A percentile compares a stretch with the other conserved stretches of the same genome.
Evolutionary conservation across 2,797 vertebrate species (phyloP).

Genomic region (Melanotaenia boesemani): DNA sequence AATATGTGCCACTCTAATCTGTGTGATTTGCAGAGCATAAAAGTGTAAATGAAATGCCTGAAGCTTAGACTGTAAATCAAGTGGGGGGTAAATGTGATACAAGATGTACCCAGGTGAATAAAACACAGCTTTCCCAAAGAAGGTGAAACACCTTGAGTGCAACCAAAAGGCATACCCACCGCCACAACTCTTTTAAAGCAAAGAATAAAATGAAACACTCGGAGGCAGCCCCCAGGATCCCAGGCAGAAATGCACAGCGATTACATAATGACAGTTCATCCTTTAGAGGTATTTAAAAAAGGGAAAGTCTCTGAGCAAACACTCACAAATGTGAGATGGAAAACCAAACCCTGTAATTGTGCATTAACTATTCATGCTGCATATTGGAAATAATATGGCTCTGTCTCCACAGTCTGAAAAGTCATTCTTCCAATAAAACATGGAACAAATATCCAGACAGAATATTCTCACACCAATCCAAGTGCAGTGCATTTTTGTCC

Average conservation of each 20-base stretch:
- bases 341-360: slow-evolving; percentile 55
- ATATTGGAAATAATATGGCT: slow-evolving; percentile 59
- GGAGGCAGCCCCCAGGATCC: slow-evolving; percentile 59
- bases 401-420: slow-evolving; percentile 45
- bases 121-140: slow-evolving; percentile 33
- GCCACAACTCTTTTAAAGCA: slow-evolving; percentile 28
- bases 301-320: slow-evolving; percentile 64
- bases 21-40: slow-evolving; percentile 9
- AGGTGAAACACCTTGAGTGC: slow-evolving; percentile 38
- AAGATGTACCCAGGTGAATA: slow-evolving; percentile 46
- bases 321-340: slow-evolving; percentile 50
- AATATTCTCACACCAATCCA: slow-evolving; percentile 22
- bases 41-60: slow-evolving; percentile 33
- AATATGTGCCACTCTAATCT: slow-evolving; percentile 12
- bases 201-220: slow-evolving; percentile 54
- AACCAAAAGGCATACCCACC: slow-evolving; percentile 47
- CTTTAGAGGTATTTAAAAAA: slow-evolving; percentile 68
- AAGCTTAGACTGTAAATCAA: slow-evolving; percentile 43
- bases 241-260: slow-evolving; percentile 41
- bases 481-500: neutral
- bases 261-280: slow-evolving; percentile 70
- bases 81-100: slow-evolving; percentile 22
- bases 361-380: slow-evolving; percentile 74
- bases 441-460: slow-evolving; percentile 17
- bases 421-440: slow-evolving; percentile 33